A percentile compares a stretch with the other conserved stretches of the same genome.
These are phyloP conservation scores for Platycheirus albimanus DNA, from an alignment of 2,888 invertebrate species.

Conservation along the genomic window DNA sequence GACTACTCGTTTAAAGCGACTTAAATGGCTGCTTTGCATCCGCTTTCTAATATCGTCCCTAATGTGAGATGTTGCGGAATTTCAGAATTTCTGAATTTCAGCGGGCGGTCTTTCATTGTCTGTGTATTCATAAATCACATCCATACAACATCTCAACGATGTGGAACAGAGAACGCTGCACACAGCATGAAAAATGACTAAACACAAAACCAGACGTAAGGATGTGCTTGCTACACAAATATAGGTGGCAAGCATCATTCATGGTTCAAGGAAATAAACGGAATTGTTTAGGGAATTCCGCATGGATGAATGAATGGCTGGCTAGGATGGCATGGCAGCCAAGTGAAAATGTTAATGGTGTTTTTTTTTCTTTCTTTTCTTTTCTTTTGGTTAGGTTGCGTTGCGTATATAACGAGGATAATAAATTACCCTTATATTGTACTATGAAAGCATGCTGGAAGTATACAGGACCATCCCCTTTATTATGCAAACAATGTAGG, in stretches of 20 bases:
- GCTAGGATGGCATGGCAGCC: slow-evolving; percentile 44
- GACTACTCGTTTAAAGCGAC: slow-evolving; percentile 49
- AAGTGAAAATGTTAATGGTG: slow-evolving; percentile 71
- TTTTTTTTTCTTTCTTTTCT: slow-evolving; percentile 43
- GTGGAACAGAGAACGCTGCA: slow-evolving; percentile 60
- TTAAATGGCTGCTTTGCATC: slow-evolving; percentile 61
- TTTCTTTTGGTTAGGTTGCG: slow-evolving; percentile 40
- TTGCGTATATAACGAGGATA: slow-evolving; percentile 58
- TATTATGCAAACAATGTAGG: slow-evolving; percentile 23
- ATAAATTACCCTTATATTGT: slow-evolving; percentile 64
- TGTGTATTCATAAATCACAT: slow-evolving; percentile 71
- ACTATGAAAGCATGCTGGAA: slow-evolving; percentile 12
- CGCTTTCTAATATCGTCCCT: slow-evolving; percentile 59
- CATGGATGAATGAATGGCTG: slow-evolving; percentile 61
- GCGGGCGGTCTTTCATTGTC: slow-evolving; percentile 69
- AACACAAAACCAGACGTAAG: slow-evolving; percentile 58
- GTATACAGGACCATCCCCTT: slow-evolving; percentile 27
- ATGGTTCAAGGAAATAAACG: slow-evolving; percentile 71
- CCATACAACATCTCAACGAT: slow-evolving; percentile 54
- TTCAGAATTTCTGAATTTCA: too few species aligned
- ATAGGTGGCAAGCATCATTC: slow-evolving; percentile 73
- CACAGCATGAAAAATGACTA: slow-evolving; percentile 70
- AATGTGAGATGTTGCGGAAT: slow-evolving; percentile 60
- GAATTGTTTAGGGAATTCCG: slow-evolving; percentile 71
- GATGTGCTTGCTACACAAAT: slow-evolving; percentile 50